Evolutionary conservation across 2,113 vertebrate genomes (phyloP), one percentile per base, ranked within the genome.

Genomic region (Pseudolaguvia tuberculata): DNA sequence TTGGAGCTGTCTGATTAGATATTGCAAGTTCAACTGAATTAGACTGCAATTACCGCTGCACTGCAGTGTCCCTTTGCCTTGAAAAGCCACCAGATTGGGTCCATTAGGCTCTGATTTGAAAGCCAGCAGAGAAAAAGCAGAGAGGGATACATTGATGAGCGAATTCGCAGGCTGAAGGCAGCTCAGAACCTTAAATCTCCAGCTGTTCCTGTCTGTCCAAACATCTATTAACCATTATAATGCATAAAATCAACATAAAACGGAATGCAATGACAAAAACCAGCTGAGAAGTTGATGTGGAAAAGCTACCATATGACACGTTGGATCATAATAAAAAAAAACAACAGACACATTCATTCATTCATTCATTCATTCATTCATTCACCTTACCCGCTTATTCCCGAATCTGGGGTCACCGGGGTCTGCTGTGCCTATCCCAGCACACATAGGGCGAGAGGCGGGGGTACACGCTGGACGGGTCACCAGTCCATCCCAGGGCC

Each of bases 11-110:
- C 85, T 84, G 83, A 84, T 84, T 84, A 83, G 80, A 84, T 84
- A 86, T 82, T 81, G 82, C 75, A 80, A 83, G 83, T 86, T 80
- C 72, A 80, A 83, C 85, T 86, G 82, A 84, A 84, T 86, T 86
- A 86, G 80, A 84, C 82, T 70, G 75, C 82, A 86, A 86, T 86
- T 86, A 84, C 82, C 42, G 66, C 73, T 71, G 78, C 81, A 80
- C 62, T 61, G 72, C 79, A 78, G 73, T 86, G 81, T 86, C 83
- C 81, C 77, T 77, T 74, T 74, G 72, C 78, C 80, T 84, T 86
- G 80, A 83, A 85, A 82, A 83, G 82, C 70, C 81, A 77, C 77
- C 79, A 83, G 82, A 84, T 82, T 80, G 77, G 79, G 74, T 84
- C 80, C 79, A 83, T 85, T 82, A 84, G 79, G 62, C 78, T 63